A percentile compares a stretch with the other conserved stretches of the same genome.
phyloP scores from a whole-genome alignment of 2,113 vertebrate genomes.

The Enhydra lutris region DNA sequence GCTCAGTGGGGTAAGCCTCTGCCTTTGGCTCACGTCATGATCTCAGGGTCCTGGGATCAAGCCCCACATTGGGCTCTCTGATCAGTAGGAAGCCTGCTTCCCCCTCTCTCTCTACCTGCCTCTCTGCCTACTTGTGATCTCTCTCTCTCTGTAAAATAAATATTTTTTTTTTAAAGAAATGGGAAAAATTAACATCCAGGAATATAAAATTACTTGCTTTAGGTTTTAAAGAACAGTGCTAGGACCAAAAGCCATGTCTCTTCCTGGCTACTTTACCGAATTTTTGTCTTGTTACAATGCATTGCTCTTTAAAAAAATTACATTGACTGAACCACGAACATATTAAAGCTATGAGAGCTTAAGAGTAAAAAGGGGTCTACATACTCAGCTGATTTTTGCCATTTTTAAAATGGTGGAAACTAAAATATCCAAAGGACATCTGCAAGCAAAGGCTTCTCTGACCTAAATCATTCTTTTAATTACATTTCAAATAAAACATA shows the following conservation, averaged over 20 bases:
- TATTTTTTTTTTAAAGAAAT: too few species aligned
- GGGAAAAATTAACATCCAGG: neutral
- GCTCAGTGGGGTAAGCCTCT: too few species aligned
- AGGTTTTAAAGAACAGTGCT: neutral
- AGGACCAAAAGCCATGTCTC: neutral
- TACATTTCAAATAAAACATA: neutral
- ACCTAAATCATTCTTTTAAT: slow-evolving; percentile 21
- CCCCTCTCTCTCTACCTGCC: too few species aligned
- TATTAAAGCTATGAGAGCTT: neutral
- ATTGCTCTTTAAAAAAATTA: neutral
- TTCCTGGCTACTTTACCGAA: neutral
- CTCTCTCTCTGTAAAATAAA: too few species aligned
- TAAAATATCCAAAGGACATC: neutral
- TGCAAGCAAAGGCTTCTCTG: neutral
- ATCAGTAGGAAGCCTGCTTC: too few species aligned
- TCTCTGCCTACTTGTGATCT: too few species aligned
- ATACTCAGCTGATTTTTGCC: neutral
- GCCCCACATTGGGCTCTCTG: too few species aligned
- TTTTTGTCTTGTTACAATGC: neutral
- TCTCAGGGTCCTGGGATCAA: too few species aligned
- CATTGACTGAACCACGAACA: neutral
- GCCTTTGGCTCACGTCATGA: too few species aligned
- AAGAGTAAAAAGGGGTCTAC: neutral
- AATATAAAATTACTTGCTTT: slow-evolving; percentile 1
- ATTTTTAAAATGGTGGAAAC: neutral